phyloP scores from a whole-genome alignment of 2,113 vertebrate species.

The Oryzias javanicus region DNA sequence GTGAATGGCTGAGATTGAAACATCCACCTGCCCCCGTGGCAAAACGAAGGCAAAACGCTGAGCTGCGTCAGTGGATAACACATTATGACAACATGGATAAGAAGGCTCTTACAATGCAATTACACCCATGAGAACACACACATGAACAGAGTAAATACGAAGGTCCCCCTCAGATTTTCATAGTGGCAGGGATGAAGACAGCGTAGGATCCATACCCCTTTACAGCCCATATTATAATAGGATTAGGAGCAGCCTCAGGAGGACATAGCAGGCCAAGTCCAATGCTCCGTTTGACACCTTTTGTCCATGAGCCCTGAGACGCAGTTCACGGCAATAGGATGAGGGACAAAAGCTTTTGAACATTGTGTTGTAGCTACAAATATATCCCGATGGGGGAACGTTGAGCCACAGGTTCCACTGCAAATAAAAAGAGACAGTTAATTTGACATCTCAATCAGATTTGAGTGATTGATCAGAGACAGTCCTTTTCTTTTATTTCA shows the following conservation, averaged over 20 bases:
- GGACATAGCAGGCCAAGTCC: slow-evolving; percentile 64
- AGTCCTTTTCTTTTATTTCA: accelerated
- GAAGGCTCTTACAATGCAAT: slow-evolving; percentile 69
- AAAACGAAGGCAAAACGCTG: slow-evolving; percentile 35
- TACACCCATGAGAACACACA: slow-evolving; percentile 59
- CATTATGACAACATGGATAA: slow-evolving; percentile 71
- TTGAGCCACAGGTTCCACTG: slow-evolving; percentile 33
- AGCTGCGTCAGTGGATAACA: slow-evolving; percentile 68
- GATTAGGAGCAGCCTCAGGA: slow-evolving; percentile 70
- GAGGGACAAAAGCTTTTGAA: slow-evolving; percentile 71
- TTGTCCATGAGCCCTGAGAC: slow-evolving; percentile 66
- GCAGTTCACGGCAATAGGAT: slow-evolving; percentile 58
- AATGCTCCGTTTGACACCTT: slow-evolving; percentile 71
- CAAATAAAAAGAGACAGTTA: slow-evolving; percentile 24
- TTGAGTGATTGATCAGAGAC: background rate
- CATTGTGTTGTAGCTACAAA: slow-evolving; percentile 72
- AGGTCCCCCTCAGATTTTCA: slow-evolving; percentile 49
- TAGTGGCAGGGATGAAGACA: slow-evolving; percentile 46
- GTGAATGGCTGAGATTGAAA: slow-evolving; percentile 45
- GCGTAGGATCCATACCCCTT: slow-evolving; percentile 39
- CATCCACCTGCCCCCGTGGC: slow-evolving; percentile 49
- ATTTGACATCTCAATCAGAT: slow-evolving; percentile 67
- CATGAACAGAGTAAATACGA: slow-evolving; percentile 46
- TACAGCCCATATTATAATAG: slow-evolving; percentile 64
- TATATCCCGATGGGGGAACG: slow-evolving; percentile 62